These are phyloP conservation scores for Chloroceryle aenea DNA, from an alignment of 2,113 vertebrate genomes.

Conservation along the genomic window DNA sequence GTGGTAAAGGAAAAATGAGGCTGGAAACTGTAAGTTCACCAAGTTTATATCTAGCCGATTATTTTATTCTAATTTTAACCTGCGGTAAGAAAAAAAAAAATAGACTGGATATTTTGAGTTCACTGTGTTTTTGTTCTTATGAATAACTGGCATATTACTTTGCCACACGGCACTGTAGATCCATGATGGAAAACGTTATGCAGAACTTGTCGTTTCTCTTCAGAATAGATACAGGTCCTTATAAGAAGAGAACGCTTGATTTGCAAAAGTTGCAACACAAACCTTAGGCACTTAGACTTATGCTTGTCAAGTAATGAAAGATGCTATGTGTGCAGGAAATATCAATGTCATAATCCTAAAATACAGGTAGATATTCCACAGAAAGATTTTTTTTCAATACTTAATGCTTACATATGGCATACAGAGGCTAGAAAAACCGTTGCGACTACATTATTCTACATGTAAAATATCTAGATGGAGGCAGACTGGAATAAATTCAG, in stretches of 20 bases:
- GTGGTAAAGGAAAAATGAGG: constrained; percentile 5
- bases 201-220: constrained; percentile 33
- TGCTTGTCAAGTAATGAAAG: background rate
- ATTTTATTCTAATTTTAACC: constrained; percentile 67
- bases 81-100: constrained; percentile 37
- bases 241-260: background rate
- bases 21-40: constrained; percentile 49
- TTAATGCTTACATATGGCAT: background rate
- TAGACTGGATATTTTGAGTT: constrained; percentile 45
- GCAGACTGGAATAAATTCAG: background rate
- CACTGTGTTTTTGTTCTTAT: constrained; percentile 13
- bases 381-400: background rate
- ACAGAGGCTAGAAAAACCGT: background rate
- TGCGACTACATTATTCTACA: background rate
- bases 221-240: background rate
- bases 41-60: constrained; percentile 43
- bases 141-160: constrained; percentile 8
- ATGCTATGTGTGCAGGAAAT: background rate
- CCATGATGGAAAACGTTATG: constrained; percentile 18
- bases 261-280: background rate
- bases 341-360: background rate
- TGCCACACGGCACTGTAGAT: constrained; percentile 17
- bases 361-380: background rate
- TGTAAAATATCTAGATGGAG: background rate
- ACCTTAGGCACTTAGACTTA: background rate